Evolutionary conservation across 92 coral and sea anemone genomes (phyloP).

Genomic region (Epizoanthus fatuus): DNA sequence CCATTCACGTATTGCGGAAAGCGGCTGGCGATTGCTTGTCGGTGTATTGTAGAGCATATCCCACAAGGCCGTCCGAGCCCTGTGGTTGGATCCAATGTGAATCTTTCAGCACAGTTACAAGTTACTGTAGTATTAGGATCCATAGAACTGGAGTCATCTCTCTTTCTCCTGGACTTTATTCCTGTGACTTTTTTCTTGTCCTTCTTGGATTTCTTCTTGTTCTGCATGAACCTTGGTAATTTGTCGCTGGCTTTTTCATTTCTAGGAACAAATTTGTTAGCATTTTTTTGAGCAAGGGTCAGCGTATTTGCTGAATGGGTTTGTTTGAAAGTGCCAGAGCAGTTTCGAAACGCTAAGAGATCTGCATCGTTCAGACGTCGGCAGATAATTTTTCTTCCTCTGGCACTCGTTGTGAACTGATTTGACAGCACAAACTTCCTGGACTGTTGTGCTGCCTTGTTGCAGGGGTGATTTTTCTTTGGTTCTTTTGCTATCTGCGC

Average conservation of each 20-base stretch:
- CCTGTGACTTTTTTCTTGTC: too few species aligned
- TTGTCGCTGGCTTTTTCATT: background rate
- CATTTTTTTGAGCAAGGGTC: background rate
- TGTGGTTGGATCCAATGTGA: background rate
- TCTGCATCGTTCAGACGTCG: background rate
- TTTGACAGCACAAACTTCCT: background rate
- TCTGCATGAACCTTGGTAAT: background rate
- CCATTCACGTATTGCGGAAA: conserved; percentile 28
- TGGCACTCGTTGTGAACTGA: background rate
- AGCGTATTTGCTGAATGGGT: conserved; percentile 9
- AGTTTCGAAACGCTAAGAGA: background rate
- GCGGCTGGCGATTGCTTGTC: conserved; percentile 4
- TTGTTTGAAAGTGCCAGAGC: conserved; percentile 15
- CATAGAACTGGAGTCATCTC: background rate
- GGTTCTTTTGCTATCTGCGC: background rate
- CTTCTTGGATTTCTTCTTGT: background rate
- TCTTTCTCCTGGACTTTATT: background rate
- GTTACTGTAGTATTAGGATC: background rate
- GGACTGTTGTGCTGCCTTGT: background rate
- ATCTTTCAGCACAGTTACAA: conserved; percentile 12
- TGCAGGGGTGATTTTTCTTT: conserved; percentile 4
- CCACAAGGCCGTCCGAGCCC: conserved; percentile 38
- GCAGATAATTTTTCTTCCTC: background rate
- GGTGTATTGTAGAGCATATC: conserved; percentile 7
- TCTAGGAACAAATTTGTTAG: background rate